phyloP scores from a whole-genome alignment of 2,888 invertebrate species.

The Eustalomyia histrio region DNA sequence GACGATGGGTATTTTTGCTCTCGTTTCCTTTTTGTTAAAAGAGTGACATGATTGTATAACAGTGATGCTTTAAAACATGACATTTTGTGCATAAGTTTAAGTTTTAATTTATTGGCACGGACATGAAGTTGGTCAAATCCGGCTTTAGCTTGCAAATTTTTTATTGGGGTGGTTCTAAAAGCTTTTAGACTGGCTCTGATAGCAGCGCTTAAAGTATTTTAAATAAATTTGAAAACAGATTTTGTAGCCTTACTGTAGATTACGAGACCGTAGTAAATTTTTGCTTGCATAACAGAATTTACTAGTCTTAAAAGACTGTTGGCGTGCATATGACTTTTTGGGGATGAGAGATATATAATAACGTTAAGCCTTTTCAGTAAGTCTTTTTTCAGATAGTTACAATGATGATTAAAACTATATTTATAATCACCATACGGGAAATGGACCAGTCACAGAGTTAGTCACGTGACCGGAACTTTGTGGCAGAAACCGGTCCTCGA shows the following conservation, averaged over 20 bases:
- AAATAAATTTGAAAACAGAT: neutral
- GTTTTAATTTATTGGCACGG: neutral
- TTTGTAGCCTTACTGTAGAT: neutral
- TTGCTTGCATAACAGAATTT: neutral
- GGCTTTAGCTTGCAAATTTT: neutral
- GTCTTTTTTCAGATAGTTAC: too few species aligned
- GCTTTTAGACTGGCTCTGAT: neutral
- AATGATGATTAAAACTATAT: too few species aligned
- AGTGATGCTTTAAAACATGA: neutral
- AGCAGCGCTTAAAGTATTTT: neutral
- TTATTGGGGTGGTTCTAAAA: too few species aligned
- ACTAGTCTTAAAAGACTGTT: neutral
- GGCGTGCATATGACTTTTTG: neutral
- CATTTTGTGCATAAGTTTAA: neutral
- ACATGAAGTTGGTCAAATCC: neutral
- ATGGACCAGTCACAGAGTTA: too few species aligned
- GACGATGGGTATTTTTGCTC: neutral
- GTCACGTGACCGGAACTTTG: too few species aligned
- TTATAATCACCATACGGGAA: too few species aligned
- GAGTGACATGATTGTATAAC: neutral
- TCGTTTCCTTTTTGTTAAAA: neutral
- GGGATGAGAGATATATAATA: neutral
- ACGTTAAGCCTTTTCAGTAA: too few species aligned
- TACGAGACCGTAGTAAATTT: conserved; percentile 9
- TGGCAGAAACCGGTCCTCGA: too few species aligned